Evolutionary conservation across 53 echinoderm and acorn worm genomes (phyloP).

Genomic region (Holothuria leucospilota): DNA sequence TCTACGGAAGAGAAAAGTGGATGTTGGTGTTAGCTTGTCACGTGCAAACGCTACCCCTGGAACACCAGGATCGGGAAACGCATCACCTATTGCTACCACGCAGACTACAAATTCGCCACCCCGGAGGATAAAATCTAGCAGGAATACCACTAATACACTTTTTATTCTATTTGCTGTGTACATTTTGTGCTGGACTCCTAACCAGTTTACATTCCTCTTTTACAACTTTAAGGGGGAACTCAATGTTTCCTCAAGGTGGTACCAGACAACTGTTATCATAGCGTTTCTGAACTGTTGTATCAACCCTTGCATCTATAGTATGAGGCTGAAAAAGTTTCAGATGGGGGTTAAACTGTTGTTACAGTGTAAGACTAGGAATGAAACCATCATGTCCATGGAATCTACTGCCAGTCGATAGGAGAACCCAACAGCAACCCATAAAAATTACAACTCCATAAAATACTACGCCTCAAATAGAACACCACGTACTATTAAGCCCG

Average conservation of each 20-base stretch:
- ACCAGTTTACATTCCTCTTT: slow-evolving; percentile 83
- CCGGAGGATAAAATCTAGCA: slow-evolving; percentile 30
- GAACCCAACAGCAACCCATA: no score
- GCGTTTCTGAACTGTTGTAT: slow-evolving; percentile 83
- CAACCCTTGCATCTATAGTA: slow-evolving; percentile 83
- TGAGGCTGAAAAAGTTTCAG: slow-evolving; percentile 81
- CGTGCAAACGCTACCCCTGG: slow-evolving; percentile 19
- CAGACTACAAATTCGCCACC: slow-evolving; percentile 32
- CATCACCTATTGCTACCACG: slow-evolving; percentile 3
- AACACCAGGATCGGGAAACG: slow-evolving; percentile 16
- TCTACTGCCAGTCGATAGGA: slow-evolving; percentile 24
- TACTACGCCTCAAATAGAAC: no score
- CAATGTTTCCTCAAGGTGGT: slow-evolving; percentile 79
- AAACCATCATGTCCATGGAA: slow-evolving; percentile 27
- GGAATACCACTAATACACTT: slow-evolving; percentile 75
- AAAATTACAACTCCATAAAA: no score
- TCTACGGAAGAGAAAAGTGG: slow-evolving; percentile 60
- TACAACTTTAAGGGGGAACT: slow-evolving; percentile 81
- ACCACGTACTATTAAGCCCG: no score
- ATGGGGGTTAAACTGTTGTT: slow-evolving; percentile 65
- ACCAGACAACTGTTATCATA: slow-evolving; percentile 79
- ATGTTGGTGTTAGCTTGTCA: slow-evolving; percentile 8
- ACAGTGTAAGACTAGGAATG: slow-evolving; percentile 13
- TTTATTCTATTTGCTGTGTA: slow-evolving; percentile 80
- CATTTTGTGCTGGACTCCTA: slow-evolving; percentile 90